A percentile compares a stretch with the other conserved stretches of the same genome.
Evolutionary conservation across 2,797 vertebrate species (phyloP).

Genomic region (Eutrigla gurnardus): DNA sequence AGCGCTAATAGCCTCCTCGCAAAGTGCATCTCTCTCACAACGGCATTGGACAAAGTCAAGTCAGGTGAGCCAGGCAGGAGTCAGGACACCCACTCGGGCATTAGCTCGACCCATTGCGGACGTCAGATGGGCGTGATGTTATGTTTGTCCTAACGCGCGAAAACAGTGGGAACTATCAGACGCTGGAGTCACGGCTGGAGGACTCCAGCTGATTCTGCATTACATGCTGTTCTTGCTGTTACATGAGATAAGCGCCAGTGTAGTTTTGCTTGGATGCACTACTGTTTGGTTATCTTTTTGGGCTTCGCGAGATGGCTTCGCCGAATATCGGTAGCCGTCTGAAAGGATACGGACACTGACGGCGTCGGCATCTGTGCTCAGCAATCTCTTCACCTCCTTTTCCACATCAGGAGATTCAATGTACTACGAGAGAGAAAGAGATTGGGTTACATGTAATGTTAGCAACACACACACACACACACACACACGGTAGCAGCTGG

Average conservation of each 20-base stretch:
- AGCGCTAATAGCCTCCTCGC: slow-evolving; percentile 52
- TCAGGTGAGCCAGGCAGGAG: slow-evolving; percentile 38
- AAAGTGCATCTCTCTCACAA: slow-evolving; percentile 45
- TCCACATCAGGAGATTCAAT: slow-evolving; percentile 95
- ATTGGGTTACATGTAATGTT: slow-evolving; percentile 58
- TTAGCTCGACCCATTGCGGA: slow-evolving; percentile 12
- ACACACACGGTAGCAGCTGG: slow-evolving; percentile 60
- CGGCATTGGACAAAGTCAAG: slow-evolving; percentile 41
- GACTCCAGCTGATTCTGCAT: background rate
- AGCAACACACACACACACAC: slow-evolving; percentile 3
- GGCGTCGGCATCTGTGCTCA: slow-evolving; percentile 94
- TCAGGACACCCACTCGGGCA: background rate
- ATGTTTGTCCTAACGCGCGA: slow-evolving; percentile 1
- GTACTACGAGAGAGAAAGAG: slow-evolving; percentile 81
- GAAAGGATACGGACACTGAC: slow-evolving; percentile 95
- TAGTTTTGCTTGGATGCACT: background rate
- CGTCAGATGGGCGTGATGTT: background rate
- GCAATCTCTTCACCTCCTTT: slow-evolving; percentile 95
- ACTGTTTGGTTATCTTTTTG: background rate
- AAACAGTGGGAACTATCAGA: background rate
- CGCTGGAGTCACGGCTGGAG: background rate
- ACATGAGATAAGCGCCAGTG: background rate
- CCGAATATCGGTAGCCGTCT: slow-evolving; percentile 6
- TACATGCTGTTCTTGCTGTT: background rate
- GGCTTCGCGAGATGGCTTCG: background rate